Conservation (phyloP, 2,888 invertebrate genomes). For the Hypomecis atomaria region DNA sequence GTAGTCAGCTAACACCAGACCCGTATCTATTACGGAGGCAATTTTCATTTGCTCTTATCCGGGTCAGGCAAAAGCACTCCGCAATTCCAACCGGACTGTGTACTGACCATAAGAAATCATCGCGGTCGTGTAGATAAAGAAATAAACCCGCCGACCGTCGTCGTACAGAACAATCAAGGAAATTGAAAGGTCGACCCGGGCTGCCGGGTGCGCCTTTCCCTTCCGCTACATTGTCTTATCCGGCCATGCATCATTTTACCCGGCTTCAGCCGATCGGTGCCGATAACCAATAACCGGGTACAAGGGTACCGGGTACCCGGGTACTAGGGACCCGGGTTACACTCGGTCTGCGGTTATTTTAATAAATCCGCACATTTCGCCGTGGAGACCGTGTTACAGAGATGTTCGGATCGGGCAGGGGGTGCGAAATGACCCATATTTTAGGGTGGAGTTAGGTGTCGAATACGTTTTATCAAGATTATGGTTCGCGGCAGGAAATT, state of each 20-base stretch:
- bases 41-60: conserved; percentile 44
- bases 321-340: conserved; percentile 24
- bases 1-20: conserved; percentile 15
- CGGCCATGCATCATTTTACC: conserved; percentile 71
- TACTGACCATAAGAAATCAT: conserved; percentile 56
- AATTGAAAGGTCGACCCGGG: conserved; percentile 77
- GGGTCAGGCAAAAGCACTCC: conserved; percentile 42
- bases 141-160: conserved; percentile 56
- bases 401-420: conserved; percentile 31
- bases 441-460: conserved; percentile 31
- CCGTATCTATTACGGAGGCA: conserved; percentile 27
- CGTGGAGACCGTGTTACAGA: conserved; percentile 32
- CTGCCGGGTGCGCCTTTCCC: conserved; percentile 61
- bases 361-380: conserved; percentile 56
- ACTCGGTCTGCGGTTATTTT: conserved; percentile 59
- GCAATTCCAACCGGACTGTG: conserved; percentile 39
- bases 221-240: conserved; percentile 74
- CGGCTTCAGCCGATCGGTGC: conserved; percentile 53
- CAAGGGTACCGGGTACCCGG: conserved; percentile 29
- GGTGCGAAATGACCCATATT: conserved; percentile 34
- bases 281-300: conserved; percentile 47
- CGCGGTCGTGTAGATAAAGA: conserved; percentile 58
- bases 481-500: conserved; percentile 26
- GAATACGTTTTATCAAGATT: conserved; percentile 32
- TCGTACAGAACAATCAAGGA: conserved; percentile 65